Percentiles rank a stretch among this genome's conserved stretches.
Evolutionary conservation across 2,113 vertebrate genomes (phyloP).

Genomic region (Macquaria ambigua): DNA sequence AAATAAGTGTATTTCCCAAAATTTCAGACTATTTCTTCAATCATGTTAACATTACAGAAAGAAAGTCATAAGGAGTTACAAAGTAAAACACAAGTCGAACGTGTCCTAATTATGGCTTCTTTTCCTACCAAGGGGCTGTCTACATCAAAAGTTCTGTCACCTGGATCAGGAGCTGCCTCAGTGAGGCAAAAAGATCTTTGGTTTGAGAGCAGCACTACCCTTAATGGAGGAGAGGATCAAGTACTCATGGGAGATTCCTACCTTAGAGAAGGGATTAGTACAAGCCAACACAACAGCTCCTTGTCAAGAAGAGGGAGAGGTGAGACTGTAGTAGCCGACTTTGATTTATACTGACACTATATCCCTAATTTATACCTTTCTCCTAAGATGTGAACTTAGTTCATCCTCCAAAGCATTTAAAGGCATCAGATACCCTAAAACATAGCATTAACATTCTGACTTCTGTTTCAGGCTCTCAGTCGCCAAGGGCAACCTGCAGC

Average conservation of each 20-base stretch:
- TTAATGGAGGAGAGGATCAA: constrained; percentile 85
- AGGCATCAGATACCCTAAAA: neutral
- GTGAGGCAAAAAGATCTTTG: constrained; percentile 61
- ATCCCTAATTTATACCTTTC: neutral
- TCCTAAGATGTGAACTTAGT: neutral
- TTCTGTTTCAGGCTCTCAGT: constrained; percentile 79
- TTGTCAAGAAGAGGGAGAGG: constrained; percentile 88
- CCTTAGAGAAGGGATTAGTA: constrained; percentile 79
- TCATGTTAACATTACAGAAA: neutral
- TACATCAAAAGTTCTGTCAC: constrained; percentile 38
- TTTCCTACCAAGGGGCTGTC: constrained; percentile 40
- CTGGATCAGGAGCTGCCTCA: constrained; percentile 36
- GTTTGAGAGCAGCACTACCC: constrained; percentile 83
- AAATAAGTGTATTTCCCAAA: neutral
- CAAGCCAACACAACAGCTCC: constrained; percentile 82
- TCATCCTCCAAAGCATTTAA: neutral
- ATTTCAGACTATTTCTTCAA: neutral
- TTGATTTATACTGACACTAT: neutral
- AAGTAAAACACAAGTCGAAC: neutral
- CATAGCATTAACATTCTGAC: neutral
- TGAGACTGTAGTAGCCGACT: constrained; percentile 46
- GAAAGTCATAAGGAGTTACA: neutral
- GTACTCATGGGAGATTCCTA: constrained; percentile 57
- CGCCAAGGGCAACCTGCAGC: constrained; percentile 76
- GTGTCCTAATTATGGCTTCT: neutral